Evolutionary conservation across 2,113 vertebrate species (phyloP).

Genomic region (Trinectes maculatus): DNA sequence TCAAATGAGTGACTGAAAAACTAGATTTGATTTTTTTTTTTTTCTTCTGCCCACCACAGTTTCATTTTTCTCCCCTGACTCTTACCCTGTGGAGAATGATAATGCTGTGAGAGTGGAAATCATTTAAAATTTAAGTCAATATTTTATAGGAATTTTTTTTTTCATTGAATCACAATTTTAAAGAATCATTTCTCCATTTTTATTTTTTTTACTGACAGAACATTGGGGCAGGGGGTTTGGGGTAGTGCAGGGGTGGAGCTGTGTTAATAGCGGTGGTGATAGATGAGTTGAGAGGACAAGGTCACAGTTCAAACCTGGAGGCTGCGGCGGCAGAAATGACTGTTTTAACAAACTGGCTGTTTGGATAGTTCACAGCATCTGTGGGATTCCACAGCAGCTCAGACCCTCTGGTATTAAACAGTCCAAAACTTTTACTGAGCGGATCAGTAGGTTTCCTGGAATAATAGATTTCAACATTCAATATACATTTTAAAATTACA

Average conservation of each 20-base stretch:
- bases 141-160: not conserved
- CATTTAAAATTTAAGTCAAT: not conserved
- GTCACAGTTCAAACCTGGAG: conserved; percentile 59
- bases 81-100: conserved; percentile 3
- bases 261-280: conserved; percentile 42
- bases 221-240: not conserved
- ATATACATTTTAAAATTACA: too few relatives aligned
- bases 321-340: conserved; percentile 30
- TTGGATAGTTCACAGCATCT: conserved; percentile 27
- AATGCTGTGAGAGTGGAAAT: not conserved
- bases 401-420: conserved; percentile 5
- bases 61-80: conserved; percentile 33
- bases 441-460: too few relatives aligned
- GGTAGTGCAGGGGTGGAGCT: conserved; percentile 4
- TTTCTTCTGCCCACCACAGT: conserved; percentile 16
- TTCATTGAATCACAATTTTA: not conserved
- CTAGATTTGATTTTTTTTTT: conserved; percentile 38
- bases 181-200: not conserved
- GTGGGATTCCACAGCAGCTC: conserved; percentile 32
- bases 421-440: not conserved
- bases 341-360: conserved; percentile 39
- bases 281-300: conserved; percentile 49
- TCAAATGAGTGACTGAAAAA: conserved; percentile 52
- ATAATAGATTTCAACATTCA: too few relatives aligned
- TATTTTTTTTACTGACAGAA: conserved; percentile 3